These are phyloP conservation scores for Characodon lateralis DNA, from an alignment of 2,797 vertebrate genomes.

Conservation along the genomic window DNA sequence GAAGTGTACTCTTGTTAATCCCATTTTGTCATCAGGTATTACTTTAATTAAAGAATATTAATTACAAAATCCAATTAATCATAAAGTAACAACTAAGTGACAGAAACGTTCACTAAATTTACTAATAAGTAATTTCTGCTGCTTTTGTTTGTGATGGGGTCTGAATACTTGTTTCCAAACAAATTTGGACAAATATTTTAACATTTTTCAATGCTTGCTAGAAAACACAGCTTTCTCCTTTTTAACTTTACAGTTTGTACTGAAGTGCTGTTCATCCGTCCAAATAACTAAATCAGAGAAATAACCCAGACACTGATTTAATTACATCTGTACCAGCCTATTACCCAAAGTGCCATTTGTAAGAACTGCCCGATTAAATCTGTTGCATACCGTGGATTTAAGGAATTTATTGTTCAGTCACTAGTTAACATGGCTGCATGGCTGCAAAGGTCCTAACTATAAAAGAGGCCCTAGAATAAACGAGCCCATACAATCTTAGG, in stretches of 20 bases:
- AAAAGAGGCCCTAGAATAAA: neutral
- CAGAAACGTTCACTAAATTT: neutral
- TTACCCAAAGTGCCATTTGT: neutral
- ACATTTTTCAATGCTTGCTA: neutral
- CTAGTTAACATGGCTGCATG: neutral
- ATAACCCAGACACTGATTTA: neutral
- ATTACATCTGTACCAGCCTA: neutral
- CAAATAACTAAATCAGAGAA: neutral
- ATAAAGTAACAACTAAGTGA: neutral
- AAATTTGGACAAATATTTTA: neutral
- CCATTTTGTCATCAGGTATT: no score
- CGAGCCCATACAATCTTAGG: neutral
- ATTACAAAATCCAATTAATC: neutral
- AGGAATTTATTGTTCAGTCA: neutral
- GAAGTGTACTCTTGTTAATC: no score
- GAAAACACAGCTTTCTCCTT: neutral
- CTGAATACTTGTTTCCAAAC: neutral
- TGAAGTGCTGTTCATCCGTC: neutral
- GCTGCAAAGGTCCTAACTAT: neutral
- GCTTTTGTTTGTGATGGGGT: neutral
- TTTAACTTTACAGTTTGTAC: neutral
- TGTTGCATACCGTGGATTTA: neutral
- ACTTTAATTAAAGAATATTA: neutral
- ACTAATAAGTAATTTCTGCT: neutral
- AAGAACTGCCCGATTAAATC: neutral